Evolutionary conservation across 2,797 vertebrate species (phyloP).

Genomic region (Intellagama lesueurii): DNA sequence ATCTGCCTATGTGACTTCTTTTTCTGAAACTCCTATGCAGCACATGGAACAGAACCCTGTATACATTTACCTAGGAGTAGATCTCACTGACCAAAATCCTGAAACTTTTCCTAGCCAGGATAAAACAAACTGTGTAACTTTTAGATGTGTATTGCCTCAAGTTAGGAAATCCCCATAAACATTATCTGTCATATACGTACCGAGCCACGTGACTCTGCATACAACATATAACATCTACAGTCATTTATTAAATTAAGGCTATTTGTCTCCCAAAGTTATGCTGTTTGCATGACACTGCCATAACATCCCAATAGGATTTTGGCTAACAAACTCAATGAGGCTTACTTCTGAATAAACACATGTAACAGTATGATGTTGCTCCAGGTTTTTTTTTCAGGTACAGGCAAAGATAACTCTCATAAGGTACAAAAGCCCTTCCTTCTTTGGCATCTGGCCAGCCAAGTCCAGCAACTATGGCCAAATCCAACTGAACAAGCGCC

Average conservation of each 20-base stretch:
- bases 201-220: no score
- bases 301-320: no score
- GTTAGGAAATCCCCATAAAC: no score
- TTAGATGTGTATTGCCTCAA: no score
- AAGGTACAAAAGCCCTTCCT: not conserved
- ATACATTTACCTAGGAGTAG: not conserved
- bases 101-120: no score
- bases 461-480: not conserved
- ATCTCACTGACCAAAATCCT: no score
- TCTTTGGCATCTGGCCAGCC: not conserved
- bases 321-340: not conserved
- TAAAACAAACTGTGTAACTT: no score
- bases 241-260: no score
- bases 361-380: not conserved
- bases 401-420: not conserved
- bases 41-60: not conserved
- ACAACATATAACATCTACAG: no score
- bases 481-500: not conserved
- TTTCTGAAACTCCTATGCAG: slow-evolving; percentile 41
- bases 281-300: no score
- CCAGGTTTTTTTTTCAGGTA: not conserved
- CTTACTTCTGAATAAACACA: not conserved
- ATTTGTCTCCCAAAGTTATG: no score
- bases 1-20: slow-evolving; percentile 47
- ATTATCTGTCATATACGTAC: no score